Evolutionary conservation across 2,888 invertebrate species (phyloP).

Genomic region (Ashinkailepas kermadecensis): DNA sequence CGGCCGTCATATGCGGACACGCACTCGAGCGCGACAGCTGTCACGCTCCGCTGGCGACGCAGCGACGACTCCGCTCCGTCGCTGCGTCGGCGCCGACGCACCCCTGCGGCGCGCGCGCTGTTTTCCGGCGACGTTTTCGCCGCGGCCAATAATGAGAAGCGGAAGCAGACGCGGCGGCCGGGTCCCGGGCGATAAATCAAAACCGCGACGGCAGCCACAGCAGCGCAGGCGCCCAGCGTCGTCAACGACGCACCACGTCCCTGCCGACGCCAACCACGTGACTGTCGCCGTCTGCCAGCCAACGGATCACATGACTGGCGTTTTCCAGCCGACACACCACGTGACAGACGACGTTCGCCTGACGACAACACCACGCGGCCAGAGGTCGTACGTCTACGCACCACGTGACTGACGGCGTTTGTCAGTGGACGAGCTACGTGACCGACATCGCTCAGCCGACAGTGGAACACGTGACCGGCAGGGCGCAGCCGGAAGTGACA

Average conservation of each 20-base stretch:
- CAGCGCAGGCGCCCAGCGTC: not conserved
- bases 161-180: not conserved
- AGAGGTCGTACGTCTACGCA: not conserved
- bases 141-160: not conserved
- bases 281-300: not conserved
- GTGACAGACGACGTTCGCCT: not conserved
- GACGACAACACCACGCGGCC: not conserved
- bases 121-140: conserved; percentile 11
- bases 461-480: too few relatives aligned
- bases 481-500: not conserved
- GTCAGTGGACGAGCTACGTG: not conserved
- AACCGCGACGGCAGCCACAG: not conserved
- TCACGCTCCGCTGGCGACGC: not conserved
- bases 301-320: not conserved
- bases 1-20: not conserved
- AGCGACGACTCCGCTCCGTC: not conserved
- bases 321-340: not conserved
- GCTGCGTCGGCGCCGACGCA: not conserved
- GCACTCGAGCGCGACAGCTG: not conserved
- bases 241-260: not conserved
- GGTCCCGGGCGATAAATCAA: not conserved
- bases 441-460: not conserved
- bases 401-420: too few relatives aligned
- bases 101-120: not conserved
- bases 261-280: not conserved